phyloP scores from a whole-genome alignment of 2,888 invertebrate genomes.

The Penaeus monodon region DNA sequence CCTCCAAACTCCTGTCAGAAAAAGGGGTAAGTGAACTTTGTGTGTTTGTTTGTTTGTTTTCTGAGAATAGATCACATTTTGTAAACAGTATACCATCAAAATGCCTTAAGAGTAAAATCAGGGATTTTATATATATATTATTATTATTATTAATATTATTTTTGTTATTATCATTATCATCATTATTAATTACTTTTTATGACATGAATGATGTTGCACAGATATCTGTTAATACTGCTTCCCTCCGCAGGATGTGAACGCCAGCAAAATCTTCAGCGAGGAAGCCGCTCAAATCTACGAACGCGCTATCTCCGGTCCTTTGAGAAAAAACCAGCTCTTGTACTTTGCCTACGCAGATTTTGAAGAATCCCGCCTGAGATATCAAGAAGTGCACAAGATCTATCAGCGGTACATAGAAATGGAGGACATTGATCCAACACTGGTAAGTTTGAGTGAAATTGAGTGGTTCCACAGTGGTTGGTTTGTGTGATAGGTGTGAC shows the following conservation, averaged over 20 bases:
- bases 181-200: too few species aligned
- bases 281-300: slow-evolving; percentile 96
- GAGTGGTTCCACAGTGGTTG: too few species aligned
- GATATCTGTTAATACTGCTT: background rate
- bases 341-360: slow-evolving; percentile 99
- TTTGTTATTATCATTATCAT: too few species aligned
- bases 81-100: too few species aligned
- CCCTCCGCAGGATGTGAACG: slow-evolving; percentile 84
- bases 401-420: slow-evolving; percentile 92
- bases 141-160: too few species aligned
- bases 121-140: too few species aligned
- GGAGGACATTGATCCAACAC: slow-evolving; percentile 92
- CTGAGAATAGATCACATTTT: too few species aligned
- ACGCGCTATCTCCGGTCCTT: slow-evolving; percentile 87
- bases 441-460: slow-evolving; percentile 75
- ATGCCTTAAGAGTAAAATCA: too few species aligned
- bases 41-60: too few species aligned
- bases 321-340: slow-evolving; percentile 91
- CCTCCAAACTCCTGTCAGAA: slow-evolving; percentile 91
- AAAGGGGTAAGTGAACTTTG: slow-evolving; percentile 81
- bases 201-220: background rate
- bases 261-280: slow-evolving; percentile 91
- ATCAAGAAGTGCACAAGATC: slow-evolving; percentile 95
- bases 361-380: slow-evolving; percentile 95
- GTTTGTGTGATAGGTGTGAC: too few species aligned